Percentiles rank a stretch among this genome's conserved stretches.
Evolutionary conservation across 2,113 vertebrate species (phyloP).

Genomic region (Carassius auratus): DNA sequence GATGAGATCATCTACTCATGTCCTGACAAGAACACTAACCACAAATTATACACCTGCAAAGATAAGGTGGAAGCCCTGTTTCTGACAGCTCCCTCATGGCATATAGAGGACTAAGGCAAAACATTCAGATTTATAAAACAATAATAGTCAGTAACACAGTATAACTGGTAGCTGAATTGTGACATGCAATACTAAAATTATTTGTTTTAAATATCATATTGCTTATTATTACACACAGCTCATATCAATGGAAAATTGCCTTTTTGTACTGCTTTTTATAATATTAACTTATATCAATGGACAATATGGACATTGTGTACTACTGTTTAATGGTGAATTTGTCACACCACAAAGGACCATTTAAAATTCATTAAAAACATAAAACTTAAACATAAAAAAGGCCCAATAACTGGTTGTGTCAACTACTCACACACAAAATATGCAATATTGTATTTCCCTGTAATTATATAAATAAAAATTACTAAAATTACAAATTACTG

Average conservation of each 20-base stretch:
- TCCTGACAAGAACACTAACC: conserved; percentile 43
- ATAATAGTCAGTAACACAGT: background rate
- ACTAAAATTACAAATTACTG: background rate
- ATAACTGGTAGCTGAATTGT: background rate
- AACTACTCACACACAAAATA: background rate
- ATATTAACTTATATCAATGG: background rate
- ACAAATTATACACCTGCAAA: conserved; percentile 24
- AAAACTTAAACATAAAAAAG: background rate
- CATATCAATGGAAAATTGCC: background rate
- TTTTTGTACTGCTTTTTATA: too few species aligned
- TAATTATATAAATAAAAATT: background rate
- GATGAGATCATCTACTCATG: conserved; percentile 56
- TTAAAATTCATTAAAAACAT: background rate
- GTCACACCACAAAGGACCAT: too few species aligned
- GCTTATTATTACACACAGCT: background rate
- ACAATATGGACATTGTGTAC: too few species aligned
- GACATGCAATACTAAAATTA: background rate
- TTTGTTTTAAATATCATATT: background rate
- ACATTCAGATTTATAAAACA: background rate
- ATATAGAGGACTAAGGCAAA: too few species aligned
- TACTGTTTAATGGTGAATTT: too few species aligned
- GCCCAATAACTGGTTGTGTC: background rate
- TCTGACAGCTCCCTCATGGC: background rate
- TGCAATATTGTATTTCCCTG: background rate
- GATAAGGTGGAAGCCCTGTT: conserved; percentile 1